Base-by-base conservation (phyloP, 2,797 vertebrate genomes). In the Scolopax bukidnonensis region DNA sequence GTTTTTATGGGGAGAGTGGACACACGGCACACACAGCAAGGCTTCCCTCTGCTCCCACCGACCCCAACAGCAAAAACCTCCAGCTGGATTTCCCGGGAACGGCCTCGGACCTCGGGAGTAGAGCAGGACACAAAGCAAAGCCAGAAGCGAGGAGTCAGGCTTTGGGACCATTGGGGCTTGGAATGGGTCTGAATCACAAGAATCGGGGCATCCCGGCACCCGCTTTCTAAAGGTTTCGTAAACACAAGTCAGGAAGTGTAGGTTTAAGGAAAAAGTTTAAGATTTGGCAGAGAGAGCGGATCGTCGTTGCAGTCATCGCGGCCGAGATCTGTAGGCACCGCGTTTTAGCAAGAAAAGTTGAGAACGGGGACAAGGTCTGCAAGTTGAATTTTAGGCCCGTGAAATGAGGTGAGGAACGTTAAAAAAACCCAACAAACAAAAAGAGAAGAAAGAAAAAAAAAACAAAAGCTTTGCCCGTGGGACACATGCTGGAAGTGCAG, bases 241-340 rank as follows among this genome's bases (percentile, higher is more conserved):
- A 96, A 97, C 84, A 96, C 48, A 73, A 93, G 96, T 96, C 95
- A 93, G 91, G 76, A 93, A 93, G 20, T 8, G 36, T 82, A 1
- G 56, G 51, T 36, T 81, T 95, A 95, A 96, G 92, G 80, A 90
- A 68, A 74, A 92, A 94, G 87, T 96, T 96, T 91, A 87, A 89
- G 91, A 96, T 97, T 95, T 97, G 97, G 96, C 97, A 88, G 91
- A 47, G 5, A 96, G 96, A 97, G 96, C 59, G 2, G 16, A 83
- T 88, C 78, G 57, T 84, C 94, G 40, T 76, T 36, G 67, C 30
- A 73, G 19, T 67, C 61, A 50, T 77, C 8, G 0, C 63, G 5
- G 57, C 10, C 60, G 73, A 45, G 57, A 87, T 53, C 96, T 50
- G 82, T 94, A 96, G 91, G 92, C 97, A 97, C 74, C 91, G 85